Conservation (phyloP, 2,797 vertebrate species). For the Zalophus californianus region DNA sequence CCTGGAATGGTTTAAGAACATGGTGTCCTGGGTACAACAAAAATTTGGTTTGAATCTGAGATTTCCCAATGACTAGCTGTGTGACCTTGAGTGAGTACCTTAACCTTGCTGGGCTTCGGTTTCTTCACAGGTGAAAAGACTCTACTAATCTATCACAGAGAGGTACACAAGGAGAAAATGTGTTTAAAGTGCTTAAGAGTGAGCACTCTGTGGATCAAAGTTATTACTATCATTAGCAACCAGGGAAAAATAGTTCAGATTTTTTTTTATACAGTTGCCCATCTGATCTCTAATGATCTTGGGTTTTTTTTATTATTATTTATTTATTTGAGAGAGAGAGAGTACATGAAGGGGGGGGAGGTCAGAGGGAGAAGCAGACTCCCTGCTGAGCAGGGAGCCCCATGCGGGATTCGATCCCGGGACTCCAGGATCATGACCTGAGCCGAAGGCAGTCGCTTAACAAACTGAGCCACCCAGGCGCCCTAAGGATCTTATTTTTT, state of each 20-base stretch:
- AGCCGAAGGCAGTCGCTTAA: no score
- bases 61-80: background rate
- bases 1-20: background rate
- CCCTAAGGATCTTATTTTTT: background rate
- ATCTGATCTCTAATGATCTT: background rate
- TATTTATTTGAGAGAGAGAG: no score
- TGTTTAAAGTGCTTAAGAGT: background rate
- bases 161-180: background rate
- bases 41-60: background rate
- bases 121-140: background rate
- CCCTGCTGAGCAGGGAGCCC: no score
- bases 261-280: background rate
- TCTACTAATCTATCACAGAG: background rate
- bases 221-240: background rate
- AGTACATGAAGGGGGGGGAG: no score
- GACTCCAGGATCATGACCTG: no score
- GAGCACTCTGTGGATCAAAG: background rate
- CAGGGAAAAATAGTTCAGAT: background rate
- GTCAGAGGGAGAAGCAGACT: no score
- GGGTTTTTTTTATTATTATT: background rate
- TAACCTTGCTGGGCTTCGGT: background rate
- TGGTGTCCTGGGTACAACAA: background rate
- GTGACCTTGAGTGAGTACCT: background rate
- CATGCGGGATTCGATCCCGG: no score
- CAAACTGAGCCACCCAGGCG: no score